Evolutionary conservation across 2,113 vertebrate species (phyloP).

Genomic region (Mormyrus iriodes): DNA sequence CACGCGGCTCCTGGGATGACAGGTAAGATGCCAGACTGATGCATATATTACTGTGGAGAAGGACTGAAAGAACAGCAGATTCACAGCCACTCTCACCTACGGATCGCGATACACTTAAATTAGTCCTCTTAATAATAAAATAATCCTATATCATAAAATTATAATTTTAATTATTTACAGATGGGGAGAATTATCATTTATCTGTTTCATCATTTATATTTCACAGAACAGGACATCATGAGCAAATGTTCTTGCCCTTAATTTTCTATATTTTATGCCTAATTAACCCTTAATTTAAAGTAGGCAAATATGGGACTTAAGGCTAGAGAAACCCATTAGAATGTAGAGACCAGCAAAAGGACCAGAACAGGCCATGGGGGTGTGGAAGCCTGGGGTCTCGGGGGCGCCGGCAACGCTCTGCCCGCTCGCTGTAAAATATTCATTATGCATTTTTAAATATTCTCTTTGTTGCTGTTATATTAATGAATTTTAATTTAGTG

Average conservation of each 20-base stretch:
- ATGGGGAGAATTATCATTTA: background rate
- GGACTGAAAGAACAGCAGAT: background rate
- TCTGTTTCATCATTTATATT: background rate
- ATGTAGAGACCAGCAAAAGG: background rate
- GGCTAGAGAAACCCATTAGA: background rate
- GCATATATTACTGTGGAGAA: background rate
- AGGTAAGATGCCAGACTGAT: background rate
- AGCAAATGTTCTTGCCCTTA: slow-evolving; percentile 4
- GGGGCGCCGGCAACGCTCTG: background rate
- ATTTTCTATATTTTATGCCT: background rate
- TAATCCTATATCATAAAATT: background rate
- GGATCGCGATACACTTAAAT: background rate
- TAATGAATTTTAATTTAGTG: background rate
- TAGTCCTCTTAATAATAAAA: background rate
- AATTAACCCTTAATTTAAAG: background rate
- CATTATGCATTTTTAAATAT: background rate
- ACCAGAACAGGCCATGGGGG: background rate
- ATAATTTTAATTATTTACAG: slow-evolving; percentile 4
- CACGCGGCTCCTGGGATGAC: background rate
- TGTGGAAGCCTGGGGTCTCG: background rate
- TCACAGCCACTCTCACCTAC: background rate
- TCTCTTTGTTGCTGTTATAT: background rate
- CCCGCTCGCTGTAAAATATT: background rate
- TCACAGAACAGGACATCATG: background rate
- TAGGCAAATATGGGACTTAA: background rate